phyloP scores from a whole-genome alignment of 2,113 vertebrate genomes.

The Falcunculus frontatus region DNA sequence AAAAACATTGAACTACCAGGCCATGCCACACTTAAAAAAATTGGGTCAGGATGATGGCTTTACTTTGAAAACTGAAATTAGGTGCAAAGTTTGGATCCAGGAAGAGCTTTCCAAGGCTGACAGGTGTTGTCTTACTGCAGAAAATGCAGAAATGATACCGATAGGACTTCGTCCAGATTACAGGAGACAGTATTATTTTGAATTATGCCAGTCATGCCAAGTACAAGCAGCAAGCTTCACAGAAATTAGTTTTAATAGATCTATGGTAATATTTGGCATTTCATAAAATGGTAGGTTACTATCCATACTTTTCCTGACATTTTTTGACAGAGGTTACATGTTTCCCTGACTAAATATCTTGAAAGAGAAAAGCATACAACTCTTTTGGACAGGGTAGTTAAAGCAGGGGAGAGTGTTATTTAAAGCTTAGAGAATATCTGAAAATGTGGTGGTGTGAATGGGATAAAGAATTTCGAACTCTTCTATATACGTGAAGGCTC shows the following conservation, averaged over 20 bases:
- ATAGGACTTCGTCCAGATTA: background rate
- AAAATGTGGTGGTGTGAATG: background rate
- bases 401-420: fast-evolving
- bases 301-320: background rate
- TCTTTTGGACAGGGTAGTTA: background rate
- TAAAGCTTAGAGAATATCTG: background rate
- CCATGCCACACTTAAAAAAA: background rate
- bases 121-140: background rate
- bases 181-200: background rate
- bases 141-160: background rate
- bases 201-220: background rate
- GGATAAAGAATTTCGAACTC: background rate
- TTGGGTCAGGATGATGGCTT: background rate
- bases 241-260: background rate
- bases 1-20: background rate
- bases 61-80: background rate
- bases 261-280: background rate
- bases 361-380: background rate
- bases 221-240: background rate
- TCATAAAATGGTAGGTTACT: background rate
- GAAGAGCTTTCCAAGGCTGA: background rate
- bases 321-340: background rate
- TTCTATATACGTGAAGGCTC: background rate
- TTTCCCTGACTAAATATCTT: background rate
- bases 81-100: background rate